Evolutionary conservation across 2,113 vertebrate genomes (phyloP), one percentile per base, ranked within the genome.

Genomic region (Labeo rohita): DNA sequence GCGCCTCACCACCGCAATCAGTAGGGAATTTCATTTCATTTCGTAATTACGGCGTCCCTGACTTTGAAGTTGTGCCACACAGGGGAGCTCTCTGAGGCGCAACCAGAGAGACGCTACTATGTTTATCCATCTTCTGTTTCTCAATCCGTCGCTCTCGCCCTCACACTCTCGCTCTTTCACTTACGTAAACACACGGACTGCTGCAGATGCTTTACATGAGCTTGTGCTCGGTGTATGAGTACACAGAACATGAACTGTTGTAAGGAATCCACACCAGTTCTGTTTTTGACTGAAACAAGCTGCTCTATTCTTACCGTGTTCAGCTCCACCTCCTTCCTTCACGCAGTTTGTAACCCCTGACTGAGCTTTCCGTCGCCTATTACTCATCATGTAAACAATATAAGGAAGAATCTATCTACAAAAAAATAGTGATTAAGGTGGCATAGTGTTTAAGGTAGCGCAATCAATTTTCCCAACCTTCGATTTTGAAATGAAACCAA

Each of bases 51-150:
- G 39, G 13, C 50, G 28, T 70, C 47, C 6, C 63, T 70, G 47
- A 82, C 80, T 82, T 82, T 82, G 80, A 82, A 82, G 80, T 82
- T 52, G 45, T 21, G 23, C 16, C 63, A 82, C 63, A 82, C 47
- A 66, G 63, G 65, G 80, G 63, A 82, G 63, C 80, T n/a, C 80
- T 82, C 63, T 36, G 47, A 39, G 23, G 65, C 65, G 54, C 75
- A 77, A 77, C 34, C 28, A 50, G 21, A 77, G 49, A 54, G 28
- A 56, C 1, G 47, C 45, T 50, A 50, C 80, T 68, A 52, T 28
- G 43, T 66, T 49, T 81, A 81, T 66, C n/a, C 52, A 65, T 65
- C 59, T 65, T 43, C 36, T 28, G 50, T 54, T 77, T 52, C 75
- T 54, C 75, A 36, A 34, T 73, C 70, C 68, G 5, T 56, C 12